Base-by-base conservation (phyloP, 2,797 vertebrate genomes). In the Lutjanus argentimaculatus region DNA sequence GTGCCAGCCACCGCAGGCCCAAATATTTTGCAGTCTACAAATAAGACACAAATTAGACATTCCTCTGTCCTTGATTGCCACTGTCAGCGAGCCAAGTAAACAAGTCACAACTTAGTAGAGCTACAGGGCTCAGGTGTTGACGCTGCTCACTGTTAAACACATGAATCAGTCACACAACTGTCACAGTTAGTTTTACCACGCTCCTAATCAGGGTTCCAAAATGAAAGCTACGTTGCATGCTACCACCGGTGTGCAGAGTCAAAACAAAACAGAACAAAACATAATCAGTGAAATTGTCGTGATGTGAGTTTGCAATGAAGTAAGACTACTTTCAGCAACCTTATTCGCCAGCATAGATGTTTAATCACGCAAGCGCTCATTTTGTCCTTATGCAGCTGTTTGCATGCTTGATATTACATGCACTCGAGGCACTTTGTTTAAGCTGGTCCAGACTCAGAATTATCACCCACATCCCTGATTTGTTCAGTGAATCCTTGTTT, bases 21-120 rank as follows among this genome's bases (percentile, higher is more conserved):
- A 72, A 84, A 84, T 83, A 57, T 79, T 85, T 86, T 73, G 13
- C 80, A 68, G 30, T 75, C 55, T 51, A 49, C 74, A 77, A 72
- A 80, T 88, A 57, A 61, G 75, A 58, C 30, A 72, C n/a, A 77
- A 82, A 80, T 83, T 42, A 59, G 42, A 73, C 49, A 62, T 78
- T 87, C 45, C 63, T 74, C 79, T 82, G 71, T 79, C 30, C 13
- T 65, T 80, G 71, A 86, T 84, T 74, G 43, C 59, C 9, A 4
- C 61, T 66, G 56, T 63, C 42, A 17, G 36, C 10, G 8, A 85
- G 80, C 64, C 78, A 85, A 73, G 22, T 36, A 72, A 58, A 66
- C 55, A 72, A 56, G 52, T n/a, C 5, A 6, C 67, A 46, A 30
- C 25, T 66, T 42, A 55, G 21, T 17, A 14, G 21, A 73, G 57